These are phyloP conservation scores for Aleiodes alternator DNA, from an alignment of 2,888 invertebrate genomes.

Conservation along the genomic window DNA sequence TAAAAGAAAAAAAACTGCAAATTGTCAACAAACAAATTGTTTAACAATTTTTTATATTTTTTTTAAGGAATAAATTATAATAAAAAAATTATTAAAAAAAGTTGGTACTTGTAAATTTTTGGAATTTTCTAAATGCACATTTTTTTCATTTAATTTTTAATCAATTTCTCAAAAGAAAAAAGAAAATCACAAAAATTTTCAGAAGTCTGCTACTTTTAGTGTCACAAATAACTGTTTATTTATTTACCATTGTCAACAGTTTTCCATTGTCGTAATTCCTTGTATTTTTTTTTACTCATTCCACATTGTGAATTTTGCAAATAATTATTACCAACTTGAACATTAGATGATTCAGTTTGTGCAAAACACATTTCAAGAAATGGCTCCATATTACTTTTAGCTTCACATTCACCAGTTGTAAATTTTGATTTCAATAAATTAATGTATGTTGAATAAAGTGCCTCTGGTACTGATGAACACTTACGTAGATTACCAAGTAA, in stretches of 20 bases:
- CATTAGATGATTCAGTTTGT: conserved; percentile 49
- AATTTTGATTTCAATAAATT: conserved; percentile 57
- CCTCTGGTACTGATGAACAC: conserved; percentile 54
- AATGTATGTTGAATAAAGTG: conserved; percentile 55
- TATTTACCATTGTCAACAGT: conserved; percentile 61
- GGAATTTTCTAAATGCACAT: too few species aligned
- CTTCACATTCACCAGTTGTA: conserved; percentile 47
- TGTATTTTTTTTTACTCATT: conserved; percentile 62
- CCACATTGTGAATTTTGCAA: conserved; percentile 27
- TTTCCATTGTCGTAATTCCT: conserved; percentile 66
- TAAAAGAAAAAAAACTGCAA: too few species aligned
- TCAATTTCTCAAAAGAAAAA: too few species aligned
- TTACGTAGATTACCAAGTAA: conserved; percentile 58
- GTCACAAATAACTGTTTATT: background rate
- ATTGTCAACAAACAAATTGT: too few species aligned
- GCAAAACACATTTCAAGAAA: conserved; percentile 57
- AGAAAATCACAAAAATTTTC: too few species aligned
- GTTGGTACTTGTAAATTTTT: too few species aligned
- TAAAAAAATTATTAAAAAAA: too few species aligned
- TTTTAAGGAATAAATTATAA: too few species aligned
- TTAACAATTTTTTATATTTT: too few species aligned
- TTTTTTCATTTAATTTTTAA: too few species aligned
- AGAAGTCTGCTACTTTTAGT: too few species aligned
- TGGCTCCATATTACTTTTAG: conserved; percentile 61
- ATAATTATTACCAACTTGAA: conserved; percentile 23